These are phyloP conservation scores for Brachyptera risi DNA, from an alignment of 2,888 invertebrate genomes.

Conservation along the genomic window DNA sequence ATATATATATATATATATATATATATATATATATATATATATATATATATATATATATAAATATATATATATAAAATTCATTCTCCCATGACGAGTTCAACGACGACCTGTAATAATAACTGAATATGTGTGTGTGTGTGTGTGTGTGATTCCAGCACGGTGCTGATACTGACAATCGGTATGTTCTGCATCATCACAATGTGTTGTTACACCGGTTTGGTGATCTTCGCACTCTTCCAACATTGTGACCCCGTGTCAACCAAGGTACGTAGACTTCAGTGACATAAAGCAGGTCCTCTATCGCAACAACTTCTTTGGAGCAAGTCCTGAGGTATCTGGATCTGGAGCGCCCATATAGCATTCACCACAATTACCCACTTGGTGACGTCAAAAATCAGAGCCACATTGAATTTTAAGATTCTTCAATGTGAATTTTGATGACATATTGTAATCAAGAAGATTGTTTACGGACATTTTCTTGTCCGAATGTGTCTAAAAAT, in stretches of 20 bases:
- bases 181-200: constrained; percentile 69
- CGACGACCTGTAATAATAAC: not conserved
- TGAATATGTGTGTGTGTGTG: not conserved
- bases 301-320: too few species aligned
- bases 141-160: constrained; percentile 59
- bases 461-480: too few species aligned
- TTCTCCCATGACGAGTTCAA: not conserved
- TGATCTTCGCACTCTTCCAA: constrained; percentile 80
- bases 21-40: constrained; percentile 3
- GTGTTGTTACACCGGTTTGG: constrained; percentile 78
- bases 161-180: constrained; percentile 72
- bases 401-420: too few species aligned
- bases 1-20: constrained; percentile 3
- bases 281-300: too few species aligned
- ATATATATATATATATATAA: constrained; percentile 1
- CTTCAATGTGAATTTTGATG: too few species aligned
- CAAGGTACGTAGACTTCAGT: not conserved
- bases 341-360: too few species aligned
- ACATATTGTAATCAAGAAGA: too few species aligned
- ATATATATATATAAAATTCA: not conserved
- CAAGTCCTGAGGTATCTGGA: too few species aligned
- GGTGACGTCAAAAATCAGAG: too few species aligned
- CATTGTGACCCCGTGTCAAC: constrained; percentile 73
- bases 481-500: too few species aligned
- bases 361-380: too few species aligned